Base-by-base conservation (phyloP, 1,140 invertebrate species). In the Melipona quadrifasciata region DNA sequence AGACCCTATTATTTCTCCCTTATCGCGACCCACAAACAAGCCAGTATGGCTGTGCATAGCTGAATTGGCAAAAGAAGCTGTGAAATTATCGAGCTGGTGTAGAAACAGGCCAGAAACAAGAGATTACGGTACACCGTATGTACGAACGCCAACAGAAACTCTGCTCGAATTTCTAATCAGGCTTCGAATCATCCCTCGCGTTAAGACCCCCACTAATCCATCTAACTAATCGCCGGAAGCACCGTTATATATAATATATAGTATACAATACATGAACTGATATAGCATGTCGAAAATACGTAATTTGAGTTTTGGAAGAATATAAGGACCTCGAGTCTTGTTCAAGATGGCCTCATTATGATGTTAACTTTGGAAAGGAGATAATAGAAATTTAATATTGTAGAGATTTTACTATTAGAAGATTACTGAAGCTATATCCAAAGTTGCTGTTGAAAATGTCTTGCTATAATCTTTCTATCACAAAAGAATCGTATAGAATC, bases 161-260 rank as follows among this genome's bases (percentile, higher is more conserved):
- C 11, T 17, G 16, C 39, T 75, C 72, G 39, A 61, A 51, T 82
- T 55, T 82, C 80, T 82, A 76, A 82, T 76, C 31, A 39, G 11
- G 3, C 3, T 4, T 55, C 51, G 2, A 39, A 67, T 53, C 64
- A 14, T 55, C 39, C 10, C 58, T 64, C 39, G 1, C 27, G 1
- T 34, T 24, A 75, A 68, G 1, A 55, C 53, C 11, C 57, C 79
- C 39, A 64, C 39, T 81, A 81, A 64, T 73, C n/a, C 27, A 6
- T 16, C 12, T 51, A n/a, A 51, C 53, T 24, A 51, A 21, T 61
- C 6, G 4, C 5, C 27, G 27, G n/a, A 53, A 73, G n/a, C 73
- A 34, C 16, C 19, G 16, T 16, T 68, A 24, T 58, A 19, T 11
- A 19, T 24, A 61, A 19, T 11, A 19, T 27, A 61, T 21, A 75